Percentiles rank a stretch among this genome's conserved stretches.
phyloP scores from a whole-genome alignment of 2,797 vertebrate genomes.

The Eutrigla gurnardus region DNA sequence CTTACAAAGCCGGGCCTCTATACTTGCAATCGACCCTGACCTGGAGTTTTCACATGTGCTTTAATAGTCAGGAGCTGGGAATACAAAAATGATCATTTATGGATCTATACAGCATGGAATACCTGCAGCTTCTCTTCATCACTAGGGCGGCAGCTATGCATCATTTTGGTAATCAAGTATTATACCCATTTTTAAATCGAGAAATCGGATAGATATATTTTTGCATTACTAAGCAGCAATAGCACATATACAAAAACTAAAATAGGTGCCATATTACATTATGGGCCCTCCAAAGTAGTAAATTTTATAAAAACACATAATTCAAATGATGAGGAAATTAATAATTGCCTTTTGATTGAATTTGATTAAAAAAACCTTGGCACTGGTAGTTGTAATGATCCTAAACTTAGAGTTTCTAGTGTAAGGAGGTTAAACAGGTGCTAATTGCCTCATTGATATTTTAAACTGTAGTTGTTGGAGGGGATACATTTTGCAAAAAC shows the following conservation, averaged over 20 bases:
- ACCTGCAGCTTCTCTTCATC: not conserved
- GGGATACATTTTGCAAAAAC: no score
- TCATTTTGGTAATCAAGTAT: not conserved
- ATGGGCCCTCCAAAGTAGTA: not conserved
- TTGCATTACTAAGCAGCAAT: not conserved
- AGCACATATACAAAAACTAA: no score
- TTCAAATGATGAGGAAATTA: not conserved
- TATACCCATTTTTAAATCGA: not conserved
- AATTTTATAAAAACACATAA: not conserved
- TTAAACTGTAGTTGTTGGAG: no score
- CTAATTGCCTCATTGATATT: not conserved
- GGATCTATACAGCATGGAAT: constrained; percentile 7
- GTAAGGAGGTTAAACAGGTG: not conserved
- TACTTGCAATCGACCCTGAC: not conserved
- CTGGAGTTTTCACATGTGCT: constrained; percentile 30
- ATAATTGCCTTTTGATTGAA: no score
- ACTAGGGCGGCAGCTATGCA: not conserved
- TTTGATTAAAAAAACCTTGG: not conserved
- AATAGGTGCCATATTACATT: no score
- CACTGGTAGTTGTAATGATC: not conserved
- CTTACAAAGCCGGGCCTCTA: constrained; percentile 26
- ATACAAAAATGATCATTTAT: constrained; percentile 21
- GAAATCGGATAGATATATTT: not conserved
- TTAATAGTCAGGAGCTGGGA: constrained; percentile 26
- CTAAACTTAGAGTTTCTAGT: not conserved